Base-by-base conservation (phyloP, 2,113 vertebrate genomes). In the Uria aalge region DNA sequence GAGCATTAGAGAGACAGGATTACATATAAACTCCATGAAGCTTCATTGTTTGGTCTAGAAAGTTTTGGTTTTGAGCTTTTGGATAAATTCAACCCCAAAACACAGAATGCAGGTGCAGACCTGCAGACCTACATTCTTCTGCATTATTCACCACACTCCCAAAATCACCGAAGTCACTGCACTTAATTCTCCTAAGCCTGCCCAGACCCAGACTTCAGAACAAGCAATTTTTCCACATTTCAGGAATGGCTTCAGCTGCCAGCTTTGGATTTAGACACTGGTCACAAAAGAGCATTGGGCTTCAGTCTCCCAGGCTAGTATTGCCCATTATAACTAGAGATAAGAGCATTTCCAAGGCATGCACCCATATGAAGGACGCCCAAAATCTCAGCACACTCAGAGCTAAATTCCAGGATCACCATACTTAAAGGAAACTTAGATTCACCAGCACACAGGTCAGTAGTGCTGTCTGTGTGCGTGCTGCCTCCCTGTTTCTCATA, bases 391-490 rank as follows among this genome's bases (percentile, higher is more conserved):
- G 43, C 34, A 76, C 15, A 22, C 36, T 30, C 41, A 11, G 26
- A 86, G 9, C 19, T 67, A 32, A 63, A 66, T 17, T 69, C 45
- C 74, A 80, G 40, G 21, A 48, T n/a, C 29, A 45, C 29, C 32
- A 83, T 40, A 21, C 12, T 21, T 32, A 55, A 38, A 77, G 41
- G 6, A 60, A 72, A 60, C 34, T 8, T 6, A 9, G 13, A 74
- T 52, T 84, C 6, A 24, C 20, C 43, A 43, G 45, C 55, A 62
- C 43, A 43, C 11, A 55, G 19, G 9, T 11, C 32, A 57, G 78
- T 0, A 0, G 69, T 74, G 40, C 34, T 29, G 5, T 11, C 23
- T 27, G 15, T 26, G 23, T 9, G 20, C 5, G 2, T 20, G 52
- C 64, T 60, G 73, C 22, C 56, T 81, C 64, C n/a, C 21, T 15